Evolutionary conservation across 2,113 vertebrate species (phyloP), one percentile per base, ranked within the genome.

Genomic region (Peucedramus taeniatus): DNA sequence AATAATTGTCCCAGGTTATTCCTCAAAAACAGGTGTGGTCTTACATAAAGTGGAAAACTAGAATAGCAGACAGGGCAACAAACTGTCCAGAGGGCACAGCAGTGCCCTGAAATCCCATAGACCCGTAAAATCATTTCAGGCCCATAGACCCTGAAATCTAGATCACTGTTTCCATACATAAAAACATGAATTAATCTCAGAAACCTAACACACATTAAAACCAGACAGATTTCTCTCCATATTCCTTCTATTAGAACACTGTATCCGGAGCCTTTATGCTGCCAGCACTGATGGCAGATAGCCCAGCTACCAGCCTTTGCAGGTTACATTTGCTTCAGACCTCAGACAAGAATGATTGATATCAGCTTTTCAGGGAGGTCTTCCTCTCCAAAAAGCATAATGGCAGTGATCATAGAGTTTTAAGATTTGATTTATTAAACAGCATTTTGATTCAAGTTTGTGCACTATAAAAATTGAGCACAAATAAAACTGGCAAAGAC

Each of bases 211-310:
- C 54, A 28, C 15, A 8, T 78, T 78, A 71, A 95, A 97, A 72
- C 17, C 49, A 76, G 89, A 89, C 93, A 95, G 89, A 92, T 94
- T 95, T 90, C 21, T 89, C 83, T 89, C 83, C 80, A 87, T 89
- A 78, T 75, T 94, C 65, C 72, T 76, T 28, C 44, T 68, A 95
- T 90, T 94, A 96, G 63, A 88, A 78, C 47, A 35, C 66, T 86
- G 84, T 61, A 92, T 91, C 79, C 35, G 2, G 71, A 94, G 85
- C 30, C 71, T 77, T 88, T 26, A 71, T 33, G 87, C 87, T 96
- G 93, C 94, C 94, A 97, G 91, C 85, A 90, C 83, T 44, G 92
- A 96, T 95, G 94, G 93, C 91, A 96, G 85, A 93, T 93, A 96
- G 94, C 95, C 94, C 95, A 97, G 92, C 71, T 91, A 93, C 91